phyloP scores from a whole-genome alignment of 1,140 invertebrate species.

The Macrobrachium rosenbergii region DNA sequence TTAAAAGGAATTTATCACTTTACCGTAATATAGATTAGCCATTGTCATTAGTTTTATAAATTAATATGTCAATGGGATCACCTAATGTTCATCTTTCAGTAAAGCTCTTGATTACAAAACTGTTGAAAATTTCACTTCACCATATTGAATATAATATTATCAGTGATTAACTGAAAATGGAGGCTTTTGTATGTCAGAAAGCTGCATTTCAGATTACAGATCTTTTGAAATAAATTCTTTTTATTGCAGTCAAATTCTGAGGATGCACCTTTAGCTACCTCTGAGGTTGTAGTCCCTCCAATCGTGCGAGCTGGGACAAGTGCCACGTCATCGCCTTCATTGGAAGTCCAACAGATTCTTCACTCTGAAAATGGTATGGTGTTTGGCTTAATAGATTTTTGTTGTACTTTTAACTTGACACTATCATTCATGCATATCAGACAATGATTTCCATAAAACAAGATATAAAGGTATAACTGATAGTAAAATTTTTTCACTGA shows the following conservation, averaged over 20 bases:
- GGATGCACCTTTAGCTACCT: slow-evolving; percentile 48
- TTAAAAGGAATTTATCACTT: too few species aligned
- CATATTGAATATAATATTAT: neutral
- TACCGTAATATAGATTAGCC: too few species aligned
- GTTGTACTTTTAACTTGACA: neutral
- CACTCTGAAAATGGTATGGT: slow-evolving; percentile 57
- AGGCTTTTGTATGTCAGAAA: too few species aligned
- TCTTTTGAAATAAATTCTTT: neutral
- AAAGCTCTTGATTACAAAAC: too few species aligned
- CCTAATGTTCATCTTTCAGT: too few species aligned
- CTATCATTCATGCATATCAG: neutral
- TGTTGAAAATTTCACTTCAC: too few species aligned
- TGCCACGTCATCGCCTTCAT: slow-evolving; percentile 60
- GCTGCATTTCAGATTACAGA: too few species aligned
- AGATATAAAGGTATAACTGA: too few species aligned
- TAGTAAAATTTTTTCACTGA: too few species aligned
- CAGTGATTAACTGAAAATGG: too few species aligned
- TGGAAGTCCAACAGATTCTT: slow-evolving; percentile 64
- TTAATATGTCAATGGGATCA: too few species aligned
- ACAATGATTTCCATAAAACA: neutral
- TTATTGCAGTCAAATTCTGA: slow-evolving; percentile 21
- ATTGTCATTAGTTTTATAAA: too few species aligned
- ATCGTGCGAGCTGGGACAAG: slow-evolving; percentile 33
- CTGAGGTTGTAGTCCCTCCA: slow-evolving; percentile 25
- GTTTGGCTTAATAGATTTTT: neutral